A percentile compares a stretch with the other conserved stretches of the same genome.
Conservation (phyloP, 2,113 vertebrate genomes). For the Sinocyclocheilus anophthalmus region DNA sequence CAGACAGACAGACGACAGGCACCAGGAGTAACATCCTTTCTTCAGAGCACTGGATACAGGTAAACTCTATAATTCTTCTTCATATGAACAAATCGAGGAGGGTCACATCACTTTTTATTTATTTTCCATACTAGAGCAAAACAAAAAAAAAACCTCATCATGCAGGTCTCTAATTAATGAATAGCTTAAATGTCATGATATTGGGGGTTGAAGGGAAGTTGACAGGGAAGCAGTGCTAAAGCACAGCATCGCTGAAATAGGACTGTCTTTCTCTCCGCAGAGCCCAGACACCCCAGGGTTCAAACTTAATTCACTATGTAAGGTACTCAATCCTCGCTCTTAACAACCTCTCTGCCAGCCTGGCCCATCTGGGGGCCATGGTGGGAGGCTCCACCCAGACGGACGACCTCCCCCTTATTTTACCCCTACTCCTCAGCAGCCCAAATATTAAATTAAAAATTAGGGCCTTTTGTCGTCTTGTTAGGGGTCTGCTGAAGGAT, state of each 20-base stretch:
- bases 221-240: constrained; percentile 75
- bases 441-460: constrained; percentile 77
- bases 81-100: constrained; percentile 59
- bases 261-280: constrained; percentile 68
- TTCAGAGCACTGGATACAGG: constrained; percentile 44
- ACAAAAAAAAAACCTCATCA: constrained; percentile 75
- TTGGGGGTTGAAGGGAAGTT: constrained; percentile 73
- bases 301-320: constrained; percentile 79
- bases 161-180: constrained; percentile 83
- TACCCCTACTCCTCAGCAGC: constrained; percentile 64
- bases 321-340: constrained; percentile 68
- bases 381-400: constrained; percentile 67
- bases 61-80: constrained; percentile 57
- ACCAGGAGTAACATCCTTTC: neutral
- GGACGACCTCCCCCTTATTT: constrained; percentile 50
- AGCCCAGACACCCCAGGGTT: constrained; percentile 78
- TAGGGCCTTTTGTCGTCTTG: constrained; percentile 75
- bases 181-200: constrained; percentile 87
- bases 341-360: constrained; percentile 67
- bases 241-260: constrained; percentile 75
- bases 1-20: neutral
- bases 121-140: constrained; percentile 72
- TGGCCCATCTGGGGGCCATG: constrained; percentile 67
- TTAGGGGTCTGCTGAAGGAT: constrained; percentile 69
- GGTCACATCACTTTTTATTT: constrained; percentile 67